A percentile compares a stretch with the other conserved stretches of the same genome.
Conservation (phyloP, 1,140 invertebrate species). For the Oedothorax gibbosus region DNA sequence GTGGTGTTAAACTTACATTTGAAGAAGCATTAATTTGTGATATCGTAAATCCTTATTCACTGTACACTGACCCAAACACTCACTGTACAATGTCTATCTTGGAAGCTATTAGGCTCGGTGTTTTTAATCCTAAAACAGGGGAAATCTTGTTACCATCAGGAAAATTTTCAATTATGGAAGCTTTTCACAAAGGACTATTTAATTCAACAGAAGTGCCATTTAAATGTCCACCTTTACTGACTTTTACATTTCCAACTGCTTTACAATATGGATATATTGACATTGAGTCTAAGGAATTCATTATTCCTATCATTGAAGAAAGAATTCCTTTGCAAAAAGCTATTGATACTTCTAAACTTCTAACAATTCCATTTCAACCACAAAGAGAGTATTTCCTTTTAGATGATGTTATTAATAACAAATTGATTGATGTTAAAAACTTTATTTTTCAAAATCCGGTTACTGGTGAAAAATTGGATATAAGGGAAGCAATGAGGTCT, state of each 20-base stretch:
- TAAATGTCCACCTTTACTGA: slow-evolving; percentile 72
- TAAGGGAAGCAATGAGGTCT: slow-evolving; percentile 78
- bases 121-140: slow-evolving; percentile 80
- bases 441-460: slow-evolving; percentile 79
- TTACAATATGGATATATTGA: slow-evolving; percentile 83
- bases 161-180: slow-evolving; percentile 63
- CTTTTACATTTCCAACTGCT: slow-evolving; percentile 84
- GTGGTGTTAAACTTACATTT: slow-evolving; percentile 79
- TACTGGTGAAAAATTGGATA: slow-evolving; percentile 79
- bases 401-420: slow-evolving; percentile 77
- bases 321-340: slow-evolving; percentile 80
- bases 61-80: slow-evolving; percentile 72
- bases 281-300: slow-evolving; percentile 75
- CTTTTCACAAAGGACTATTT: slow-evolving; percentile 65
- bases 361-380: slow-evolving; percentile 54
- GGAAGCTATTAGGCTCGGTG: slow-evolving; percentile 81
- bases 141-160: slow-evolving; percentile 76
- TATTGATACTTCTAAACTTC: slow-evolving; percentile 79
- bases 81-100: slow-evolving; percentile 78
- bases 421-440: slow-evolving; percentile 79
- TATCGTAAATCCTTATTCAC: slow-evolving; percentile 83
- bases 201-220: slow-evolving; percentile 21
- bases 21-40: slow-evolving; percentile 87
- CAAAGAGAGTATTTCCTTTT: slow-evolving; percentile 74
- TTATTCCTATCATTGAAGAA: slow-evolving; percentile 83